Conservation (phyloP, 1,140 invertebrate genomes). For the Diprion similis region DNA sequence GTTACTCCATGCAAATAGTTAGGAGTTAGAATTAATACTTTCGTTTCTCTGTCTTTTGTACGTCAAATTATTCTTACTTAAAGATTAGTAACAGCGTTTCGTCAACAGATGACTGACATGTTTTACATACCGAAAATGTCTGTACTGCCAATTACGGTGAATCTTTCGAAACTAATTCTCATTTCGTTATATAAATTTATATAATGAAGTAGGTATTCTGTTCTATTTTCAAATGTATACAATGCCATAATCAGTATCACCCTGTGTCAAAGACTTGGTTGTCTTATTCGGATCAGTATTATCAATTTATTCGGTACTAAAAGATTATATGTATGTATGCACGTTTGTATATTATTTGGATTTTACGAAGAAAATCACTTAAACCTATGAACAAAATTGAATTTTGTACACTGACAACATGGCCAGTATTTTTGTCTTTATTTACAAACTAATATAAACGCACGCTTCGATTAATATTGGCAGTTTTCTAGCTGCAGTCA, state of each 20-base stretch:
- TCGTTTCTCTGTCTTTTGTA: neutral
- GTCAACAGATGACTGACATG: neutral
- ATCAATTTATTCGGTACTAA: neutral
- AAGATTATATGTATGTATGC: neutral
- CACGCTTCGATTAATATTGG: conserved; percentile 41
- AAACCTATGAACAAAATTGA: conserved; percentile 35
- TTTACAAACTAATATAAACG: conserved; percentile 37
- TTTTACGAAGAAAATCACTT: conserved; percentile 27
- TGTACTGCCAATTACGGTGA: neutral
- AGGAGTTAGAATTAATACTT: neutral
- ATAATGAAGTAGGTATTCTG: neutral
- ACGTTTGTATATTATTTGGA: conserved; percentile 1
- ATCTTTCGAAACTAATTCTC: neutral
- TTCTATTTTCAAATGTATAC: neutral
- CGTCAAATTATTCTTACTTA: neutral
- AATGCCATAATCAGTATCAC: neutral
- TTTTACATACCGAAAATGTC: no score
- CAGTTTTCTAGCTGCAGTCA: conserved; percentile 38
- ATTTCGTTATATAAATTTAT: neutral
- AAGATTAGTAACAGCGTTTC: neutral
- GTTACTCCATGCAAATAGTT: neutral
- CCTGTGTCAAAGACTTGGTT: conserved; percentile 4
- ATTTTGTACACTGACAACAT: conserved; percentile 30
- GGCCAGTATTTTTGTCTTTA: conserved; percentile 26
- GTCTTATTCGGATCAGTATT: neutral